Evolutionary conservation across 1,140 invertebrate genomes (phyloP), one percentile per base, ranked within the genome.

Genomic region (Bombus confusus): DNA sequence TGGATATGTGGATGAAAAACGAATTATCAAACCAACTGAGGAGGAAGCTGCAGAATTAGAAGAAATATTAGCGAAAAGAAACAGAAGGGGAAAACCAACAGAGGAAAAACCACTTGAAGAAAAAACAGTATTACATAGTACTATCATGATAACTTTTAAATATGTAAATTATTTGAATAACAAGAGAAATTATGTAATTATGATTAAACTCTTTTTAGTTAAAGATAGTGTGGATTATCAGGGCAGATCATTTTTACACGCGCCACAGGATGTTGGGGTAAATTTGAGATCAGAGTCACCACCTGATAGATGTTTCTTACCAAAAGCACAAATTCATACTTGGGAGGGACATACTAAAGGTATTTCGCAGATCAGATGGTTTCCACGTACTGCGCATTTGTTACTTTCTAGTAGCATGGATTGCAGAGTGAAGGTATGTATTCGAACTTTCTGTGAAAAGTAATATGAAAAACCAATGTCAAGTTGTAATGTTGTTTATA

Each of bases 341-440:
- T 99, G 99, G 98, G 97, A 98, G 89, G 99, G 99, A 1, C 99
- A 99, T 95, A 98, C 97, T 1, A 99, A 99, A 94, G 99, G 99
- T n/a, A 97, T 99, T 89, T 97, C 99, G 3, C 98, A 98, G 9
- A 99, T 99, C 80, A 96, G 98, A 86, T 99, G 98, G 98, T 99
- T 99, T 92, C 99, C 99, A 13, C 96, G 96, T 88, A 98, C 98
- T 25, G 99, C 98, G 1, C 99, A 99, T 96, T 96, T 99, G 77
- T 95, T 99, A 87, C 95, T 99, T 2, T 99, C 99, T 12, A 98
- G 97, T 85, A 98, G 98, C 92, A 99, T 99, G 99, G 99, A 99
- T 95, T 98, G 97, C 90, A 97, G 99, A 91, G 98, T 99, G 47
- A 99, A 99, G 96, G 97, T 98, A 94, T 15, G 43, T n/a, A 2